Evolutionary conservation across 2,888 invertebrate species (phyloP).

Genomic region (Apantesis nais): DNA sequence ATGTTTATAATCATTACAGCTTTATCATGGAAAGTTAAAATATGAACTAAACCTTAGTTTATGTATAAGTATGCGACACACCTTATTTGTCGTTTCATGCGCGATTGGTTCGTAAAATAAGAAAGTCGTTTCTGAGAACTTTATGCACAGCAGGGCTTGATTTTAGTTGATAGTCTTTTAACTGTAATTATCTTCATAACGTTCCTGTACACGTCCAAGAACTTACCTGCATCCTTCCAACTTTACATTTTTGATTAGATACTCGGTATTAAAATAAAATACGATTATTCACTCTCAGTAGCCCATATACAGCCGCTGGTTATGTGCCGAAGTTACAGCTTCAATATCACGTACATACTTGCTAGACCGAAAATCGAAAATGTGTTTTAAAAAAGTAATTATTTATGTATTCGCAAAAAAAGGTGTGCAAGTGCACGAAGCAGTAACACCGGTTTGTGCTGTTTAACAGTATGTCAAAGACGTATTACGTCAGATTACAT

Average conservation of each 20-base stretch:
- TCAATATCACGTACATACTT: no score
- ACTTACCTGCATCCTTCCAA: no score
- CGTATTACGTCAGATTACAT: constrained; percentile 3
- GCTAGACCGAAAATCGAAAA: background rate
- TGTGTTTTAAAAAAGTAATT: background rate
- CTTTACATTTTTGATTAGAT: no score
- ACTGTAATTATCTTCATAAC: background rate
- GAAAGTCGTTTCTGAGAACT: constrained; percentile 46
- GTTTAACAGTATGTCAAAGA: constrained; percentile 3
- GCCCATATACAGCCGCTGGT: no score
- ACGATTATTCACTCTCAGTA: no score
- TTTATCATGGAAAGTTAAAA: background rate
- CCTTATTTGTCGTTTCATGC: constrained; percentile 39
- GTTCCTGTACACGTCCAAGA: background rate
- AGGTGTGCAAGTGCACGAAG: background rate
- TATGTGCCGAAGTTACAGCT: no score
- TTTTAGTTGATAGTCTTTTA: background rate
- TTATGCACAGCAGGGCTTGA: constrained; percentile 14
- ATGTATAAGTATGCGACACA: constrained; percentile 20
- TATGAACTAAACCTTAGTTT: background rate
- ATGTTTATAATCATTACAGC: background rate
- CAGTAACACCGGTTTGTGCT: background rate
- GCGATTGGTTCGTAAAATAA: constrained; percentile 41
- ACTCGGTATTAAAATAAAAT: no score
- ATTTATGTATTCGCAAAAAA: background rate